Evolutionary conservation across 1,140 invertebrate genomes (phyloP), one percentile per base, ranked within the genome.

Genomic region (Drosophila athabasca): DNA sequence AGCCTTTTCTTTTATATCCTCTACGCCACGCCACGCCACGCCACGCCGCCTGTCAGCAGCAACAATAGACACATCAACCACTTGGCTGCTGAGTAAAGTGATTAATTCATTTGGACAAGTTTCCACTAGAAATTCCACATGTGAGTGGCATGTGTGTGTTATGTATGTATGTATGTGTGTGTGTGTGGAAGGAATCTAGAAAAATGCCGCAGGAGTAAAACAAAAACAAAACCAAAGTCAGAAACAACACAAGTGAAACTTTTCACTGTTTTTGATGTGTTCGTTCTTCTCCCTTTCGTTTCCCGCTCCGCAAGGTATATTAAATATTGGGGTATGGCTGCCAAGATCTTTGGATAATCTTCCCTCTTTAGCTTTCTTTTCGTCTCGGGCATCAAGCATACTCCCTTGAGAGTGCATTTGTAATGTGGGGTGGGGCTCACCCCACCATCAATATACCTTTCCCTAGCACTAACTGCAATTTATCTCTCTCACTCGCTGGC

Each of bases 61-160:
- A 87, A 87, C 82, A 83, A 79, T 66, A 50, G 61, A 62, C 79
- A 79, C 75, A 84, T 75, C 75, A 85, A 59, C 78, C 82, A 87
- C 78, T 83, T 66, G 75, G 67, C 67, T 76, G 80, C 62, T 50
- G 75, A 62, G 57, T 76, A 83, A 87, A 87, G 83, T 87, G 83
- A 87, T 87, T 87, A 87, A 87, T 87, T 88, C 83, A 88, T 87
- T 87, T 83, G 83, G 75, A 87, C 84, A 87, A 87, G 79, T 83
- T 87, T 87, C 50, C 62, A 61, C 35, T 13, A 39, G 35, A 39
- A 51, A 52, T 19, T 19, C 17, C 17, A 77, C 59, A 55, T 66
- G 76, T 72, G 71, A 58, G 57, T 6, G 26, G 26, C 26, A 35
- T 35, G 17, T 19, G 17, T 19, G 17, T 19, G 17, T 3, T 3